These are phyloP conservation scores for Pardalotus punctatus DNA, from an alignment of 2,113 vertebrate genomes.

Conservation along the genomic window DNA sequence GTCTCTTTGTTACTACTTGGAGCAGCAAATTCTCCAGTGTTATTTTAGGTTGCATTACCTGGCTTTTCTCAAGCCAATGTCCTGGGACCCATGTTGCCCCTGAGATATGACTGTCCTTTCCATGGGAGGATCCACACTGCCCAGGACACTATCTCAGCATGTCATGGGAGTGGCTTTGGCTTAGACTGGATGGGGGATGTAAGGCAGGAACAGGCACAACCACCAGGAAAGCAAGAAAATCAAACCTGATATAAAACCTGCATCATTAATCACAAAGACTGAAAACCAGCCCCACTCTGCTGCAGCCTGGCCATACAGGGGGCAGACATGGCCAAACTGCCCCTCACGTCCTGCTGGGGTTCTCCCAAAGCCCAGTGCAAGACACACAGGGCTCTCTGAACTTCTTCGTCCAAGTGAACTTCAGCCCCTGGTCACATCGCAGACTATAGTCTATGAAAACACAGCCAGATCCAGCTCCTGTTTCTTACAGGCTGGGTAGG, in stretches of 20 bases:
- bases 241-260: background rate
- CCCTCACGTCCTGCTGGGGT: background rate
- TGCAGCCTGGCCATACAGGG: background rate
- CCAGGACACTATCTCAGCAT: background rate
- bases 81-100: background rate
- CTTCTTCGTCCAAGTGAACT: background rate
- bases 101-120: background rate
- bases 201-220: background rate
- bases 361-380: background rate
- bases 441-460: background rate
- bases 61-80: background rate
- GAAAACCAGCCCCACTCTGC: background rate
- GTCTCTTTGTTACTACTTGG: background rate
- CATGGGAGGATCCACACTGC: rapidly evolving
- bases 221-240: background rate
- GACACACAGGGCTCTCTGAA: background rate
- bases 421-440: background rate
- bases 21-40: background rate
- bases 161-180: background rate
- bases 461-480: background rate
- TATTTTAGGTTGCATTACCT: background rate
- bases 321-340: background rate
- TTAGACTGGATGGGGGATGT: background rate
- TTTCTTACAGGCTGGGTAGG: background rate
- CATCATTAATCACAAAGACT: background rate